These are phyloP conservation scores for Clarias fuscus DNA, from an alignment of 2,797 vertebrate species.

Conservation along the genomic window DNA sequence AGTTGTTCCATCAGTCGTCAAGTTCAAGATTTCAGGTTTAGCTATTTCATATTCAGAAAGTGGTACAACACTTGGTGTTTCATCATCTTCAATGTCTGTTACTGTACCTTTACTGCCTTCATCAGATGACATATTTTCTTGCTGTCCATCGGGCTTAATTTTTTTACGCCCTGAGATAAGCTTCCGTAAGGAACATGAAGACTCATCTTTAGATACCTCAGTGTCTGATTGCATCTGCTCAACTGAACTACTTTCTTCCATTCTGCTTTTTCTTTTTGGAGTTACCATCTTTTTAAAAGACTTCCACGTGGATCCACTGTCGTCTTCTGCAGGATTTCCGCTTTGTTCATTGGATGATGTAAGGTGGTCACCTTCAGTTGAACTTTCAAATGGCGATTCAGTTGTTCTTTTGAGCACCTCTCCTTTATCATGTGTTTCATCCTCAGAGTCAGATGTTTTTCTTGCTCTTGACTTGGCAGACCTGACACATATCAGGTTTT, in stretches of 20 bases:
- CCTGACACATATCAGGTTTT: slow-evolving; percentile 87
- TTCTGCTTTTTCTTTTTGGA: slow-evolving; percentile 82
- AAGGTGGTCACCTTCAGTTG: slow-evolving; percentile 75
- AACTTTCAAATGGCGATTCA: slow-evolving; percentile 64
- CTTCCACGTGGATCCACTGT: slow-evolving; percentile 89
- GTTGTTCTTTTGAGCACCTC: slow-evolving; percentile 56
- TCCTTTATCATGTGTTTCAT: slow-evolving; percentile 68
- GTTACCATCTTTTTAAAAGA: slow-evolving; percentile 90
- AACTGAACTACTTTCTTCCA: slow-evolving; percentile 72
- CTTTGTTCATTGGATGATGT: slow-evolving; percentile 77
- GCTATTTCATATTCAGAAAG: slow-evolving; percentile 85
- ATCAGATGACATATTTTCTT: slow-evolving; percentile 72
- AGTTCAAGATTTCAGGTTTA: slow-evolving; percentile 74
- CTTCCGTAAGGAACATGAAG: slow-evolving; percentile 86
- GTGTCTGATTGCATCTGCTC: slow-evolving; percentile 77
- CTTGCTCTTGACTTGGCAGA: slow-evolving; percentile 87
- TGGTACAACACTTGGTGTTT: slow-evolving; percentile 89
- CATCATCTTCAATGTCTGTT: slow-evolving; percentile 81
- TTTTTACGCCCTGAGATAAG: slow-evolving; percentile 85
- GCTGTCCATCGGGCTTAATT: slow-evolving; percentile 78
- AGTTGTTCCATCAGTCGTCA: slow-evolving; percentile 50
- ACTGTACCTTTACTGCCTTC: slow-evolving; percentile 71
- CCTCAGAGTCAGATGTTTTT: slow-evolving; percentile 85
- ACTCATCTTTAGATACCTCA: slow-evolving; percentile 82
- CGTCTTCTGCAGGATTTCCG: slow-evolving; percentile 79